These are phyloP conservation scores for Caenorhabditis imperialis DNA, from an alignment of 2,888 invertebrate species.

Conservation along the genomic window DNA sequence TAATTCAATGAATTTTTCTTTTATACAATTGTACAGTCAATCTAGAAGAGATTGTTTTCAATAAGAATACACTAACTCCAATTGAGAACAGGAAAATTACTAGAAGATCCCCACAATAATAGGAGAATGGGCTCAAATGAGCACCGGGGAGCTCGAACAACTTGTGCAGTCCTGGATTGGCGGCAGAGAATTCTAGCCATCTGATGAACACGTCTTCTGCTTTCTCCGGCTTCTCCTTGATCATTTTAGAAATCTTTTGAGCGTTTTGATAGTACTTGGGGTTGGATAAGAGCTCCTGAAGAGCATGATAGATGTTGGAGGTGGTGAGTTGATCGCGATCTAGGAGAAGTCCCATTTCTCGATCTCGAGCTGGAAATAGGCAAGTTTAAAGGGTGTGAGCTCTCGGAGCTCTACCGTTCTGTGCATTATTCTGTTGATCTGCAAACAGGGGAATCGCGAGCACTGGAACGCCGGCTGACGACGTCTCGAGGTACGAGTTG, in stretches of 20 bases:
- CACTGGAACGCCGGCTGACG: slow-evolving; percentile 60
- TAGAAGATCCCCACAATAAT: slow-evolving; percentile 44
- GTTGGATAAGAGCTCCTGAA: slow-evolving; percentile 21
- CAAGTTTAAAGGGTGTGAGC: not conserved
- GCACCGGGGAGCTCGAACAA: slow-evolving; percentile 33
- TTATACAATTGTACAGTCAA: too few relatives aligned
- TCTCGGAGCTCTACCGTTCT: slow-evolving; percentile 23
- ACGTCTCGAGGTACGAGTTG: slow-evolving; percentile 62
- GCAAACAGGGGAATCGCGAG: slow-evolving; percentile 62
- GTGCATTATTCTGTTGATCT: slow-evolving; percentile 57
- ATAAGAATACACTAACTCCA: not conserved
- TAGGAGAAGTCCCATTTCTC: slow-evolving; percentile 31
- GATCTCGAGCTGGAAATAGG: slow-evolving; percentile 17
- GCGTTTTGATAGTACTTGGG: slow-evolving; percentile 39
- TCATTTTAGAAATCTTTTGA: slow-evolving; percentile 38
- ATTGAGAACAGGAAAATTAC: not conserved
- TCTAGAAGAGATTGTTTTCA: too few relatives aligned
- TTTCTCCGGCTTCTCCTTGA: slow-evolving; percentile 32
- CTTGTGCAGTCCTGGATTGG: slow-evolving; percentile 39
- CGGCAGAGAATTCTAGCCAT: slow-evolving; percentile 52
- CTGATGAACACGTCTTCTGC: slow-evolving; percentile 34
- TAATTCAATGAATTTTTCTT: too few relatives aligned
- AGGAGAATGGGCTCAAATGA: slow-evolving; percentile 25
- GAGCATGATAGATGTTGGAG: slow-evolving; percentile 17
- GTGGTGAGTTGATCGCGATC: slow-evolving; percentile 26